Base-by-base conservation (phyloP, 1,140 invertebrate genomes). In the Drosophila gunungcola region DNA sequence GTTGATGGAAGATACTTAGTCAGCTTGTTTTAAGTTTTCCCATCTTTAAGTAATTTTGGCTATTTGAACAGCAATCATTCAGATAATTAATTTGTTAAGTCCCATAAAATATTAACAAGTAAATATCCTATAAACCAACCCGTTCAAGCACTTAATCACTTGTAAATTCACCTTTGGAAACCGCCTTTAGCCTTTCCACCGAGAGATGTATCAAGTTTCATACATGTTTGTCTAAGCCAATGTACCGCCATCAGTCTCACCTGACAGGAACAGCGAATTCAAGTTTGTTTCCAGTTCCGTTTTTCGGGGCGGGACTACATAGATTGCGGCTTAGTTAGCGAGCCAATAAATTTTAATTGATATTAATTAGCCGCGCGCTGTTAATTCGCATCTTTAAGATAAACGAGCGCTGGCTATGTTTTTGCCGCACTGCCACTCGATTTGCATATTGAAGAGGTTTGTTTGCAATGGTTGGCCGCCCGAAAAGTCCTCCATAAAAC, bases 321-420 rank as follows among this genome's bases (percentile, higher is more conserved):
- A 67, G 73, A 65, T 67, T 67, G 73, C 42, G 61, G 61, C 61
- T 77, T 56, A 46, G 32, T 62, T 62, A 56, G 49, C 34, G 52
- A 80, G 55, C 55, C 69, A 67, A 80, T 82, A 76, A 80, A 84
- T 76, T 48, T 58, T 61, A 68, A 80, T 64, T 73, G 75, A 48
- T 57, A 76, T 86, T 88, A 83, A 86, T 86, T 86, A 88, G 76
- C 48, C 25, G 61, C 29, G 52, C 46, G 57, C 61, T 61, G 54
- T 49, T 67, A 52, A 80, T 34, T 58, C 61, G 11, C 65, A 64
- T 73, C 48, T 76, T 64, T 57, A 58, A 86, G 81, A 73, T 85
- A 73, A 80, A 69, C 62, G 46, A 32, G 63, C 42, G 58, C 27
- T 29, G 51, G 60, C 52, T 32, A 62, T 73, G 56, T n/a, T 36